Base-by-base conservation (phyloP, 2,888 invertebrate genomes). In the Drosophila cracens region DNA sequence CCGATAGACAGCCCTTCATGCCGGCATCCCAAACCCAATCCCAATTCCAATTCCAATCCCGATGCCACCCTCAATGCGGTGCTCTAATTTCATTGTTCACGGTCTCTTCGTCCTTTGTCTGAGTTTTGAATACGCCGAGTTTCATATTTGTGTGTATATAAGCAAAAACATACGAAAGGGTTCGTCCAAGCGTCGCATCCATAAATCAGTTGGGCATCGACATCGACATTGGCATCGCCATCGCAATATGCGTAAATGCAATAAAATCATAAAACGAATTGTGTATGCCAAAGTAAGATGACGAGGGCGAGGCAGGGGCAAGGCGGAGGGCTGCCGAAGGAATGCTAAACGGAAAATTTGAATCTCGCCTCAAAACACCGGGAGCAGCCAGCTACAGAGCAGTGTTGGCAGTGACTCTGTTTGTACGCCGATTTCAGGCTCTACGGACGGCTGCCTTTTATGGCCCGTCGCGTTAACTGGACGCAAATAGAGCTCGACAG, bases 201-300 rank as follows among this genome's bases (percentile, higher is more conserved):
- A 90, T 90, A 90, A 90, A 91, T 90, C 91, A 91, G 88, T 89
- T 83, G 83, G 78, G 75, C 78, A 81, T 74, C 79, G 79, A 62
- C 76, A 71, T 56, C 52, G 70, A 7, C 56, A 68, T 69, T 53
- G 54, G 13, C 66, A 62, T 58, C 54, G 62, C 46, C 61, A 69
- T 70, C 78, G 78, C 89, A 87, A 89, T 86, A 88, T 86, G 82
- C 82, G 81, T 89, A 82, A 86, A 86, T 79, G 88, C 84, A 90
- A 90, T 90, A 90, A 89, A 90, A 91, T 82, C 87, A 90, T 90
- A 91, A 89, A 90, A 83, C 57, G 81, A 83, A 84, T 85, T 85
- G 83, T 83, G 70, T 70, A 63, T 74, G 79, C 72, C 70, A 73
- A 18, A 40, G 38, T 34, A 68, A 62, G 27, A 73, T 33, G 60